Percentiles rank a stretch among this genome's conserved stretches.
These are phyloP conservation scores for Celastrina argiolus DNA, from an alignment of 2,888 invertebrate species.

Conservation along the genomic window DNA sequence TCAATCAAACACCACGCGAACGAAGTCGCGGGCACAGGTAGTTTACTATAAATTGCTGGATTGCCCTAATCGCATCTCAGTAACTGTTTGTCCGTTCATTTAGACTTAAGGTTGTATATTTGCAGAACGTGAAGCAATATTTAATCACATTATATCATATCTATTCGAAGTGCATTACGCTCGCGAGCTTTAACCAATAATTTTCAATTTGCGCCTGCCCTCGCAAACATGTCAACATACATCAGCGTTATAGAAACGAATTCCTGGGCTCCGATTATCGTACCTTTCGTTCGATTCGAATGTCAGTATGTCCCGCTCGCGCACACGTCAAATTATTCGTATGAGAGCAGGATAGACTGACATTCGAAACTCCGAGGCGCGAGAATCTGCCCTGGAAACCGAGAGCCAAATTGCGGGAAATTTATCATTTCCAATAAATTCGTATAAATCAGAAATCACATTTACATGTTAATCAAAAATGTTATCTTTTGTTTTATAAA, in stretches of 20 bases:
- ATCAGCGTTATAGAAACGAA: conserved; percentile 53
- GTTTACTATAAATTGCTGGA: too few relatives aligned
- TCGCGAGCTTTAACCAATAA: conserved; percentile 63
- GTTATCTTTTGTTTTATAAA: conserved; percentile 8
- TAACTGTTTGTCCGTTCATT: too few relatives aligned
- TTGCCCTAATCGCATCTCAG: too few relatives aligned
- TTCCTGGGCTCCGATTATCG: too few relatives aligned
- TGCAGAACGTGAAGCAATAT: conserved; percentile 21
- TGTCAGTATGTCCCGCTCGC: too few relatives aligned
- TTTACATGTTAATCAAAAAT: conserved; percentile 1
- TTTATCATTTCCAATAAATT: conserved; percentile 15
- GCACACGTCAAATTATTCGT: too few relatives aligned
- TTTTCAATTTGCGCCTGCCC: conserved; percentile 70
- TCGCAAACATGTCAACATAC: conserved; percentile 58
- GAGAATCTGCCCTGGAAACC: conserved; percentile 33
- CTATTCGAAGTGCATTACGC: conserved; percentile 41
- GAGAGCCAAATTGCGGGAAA: conserved; percentile 32
- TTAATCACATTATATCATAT: conserved; percentile 10
- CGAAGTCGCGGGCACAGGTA: too few relatives aligned
- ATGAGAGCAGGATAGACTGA: too few relatives aligned
- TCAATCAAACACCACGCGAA: too few relatives aligned
- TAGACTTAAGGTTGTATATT: conserved; percentile 23
- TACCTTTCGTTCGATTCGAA: too few relatives aligned
- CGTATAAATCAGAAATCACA: neutral
- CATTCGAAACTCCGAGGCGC: too few relatives aligned